phyloP scores from a whole-genome alignment of 2,113 vertebrate genomes.

The Laticauda laticaudata region DNA sequence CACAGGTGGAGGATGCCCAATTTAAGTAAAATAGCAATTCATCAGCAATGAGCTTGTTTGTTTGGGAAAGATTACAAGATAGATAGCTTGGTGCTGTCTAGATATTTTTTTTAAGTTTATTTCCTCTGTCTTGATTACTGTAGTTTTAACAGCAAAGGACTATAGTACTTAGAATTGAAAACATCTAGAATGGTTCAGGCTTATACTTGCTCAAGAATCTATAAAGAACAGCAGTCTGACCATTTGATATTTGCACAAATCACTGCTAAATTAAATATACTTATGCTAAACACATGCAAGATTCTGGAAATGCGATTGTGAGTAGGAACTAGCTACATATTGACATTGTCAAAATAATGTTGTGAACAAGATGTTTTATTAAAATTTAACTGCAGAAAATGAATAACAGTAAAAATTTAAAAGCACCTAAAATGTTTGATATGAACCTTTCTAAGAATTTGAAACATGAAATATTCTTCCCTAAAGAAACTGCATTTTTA shows the following conservation, averaged over 20 bases:
- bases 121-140: background rate
- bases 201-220: background rate
- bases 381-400: background rate
- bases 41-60: background rate
- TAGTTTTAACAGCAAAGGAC: background rate
- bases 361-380: background rate
- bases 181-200: background rate
- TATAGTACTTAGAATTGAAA: background rate
- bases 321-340: background rate
- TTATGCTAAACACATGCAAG: background rate
- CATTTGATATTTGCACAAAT: background rate
- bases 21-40: background rate
- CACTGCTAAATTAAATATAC: background rate
- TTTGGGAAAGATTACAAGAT: background rate
- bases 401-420: background rate
- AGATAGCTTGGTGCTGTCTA: background rate
- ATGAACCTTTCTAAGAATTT: background rate
- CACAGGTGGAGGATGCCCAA: background rate
- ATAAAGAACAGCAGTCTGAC: background rate
- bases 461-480: background rate
- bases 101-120: background rate
- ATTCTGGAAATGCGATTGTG: background rate
- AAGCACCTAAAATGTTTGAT: background rate
- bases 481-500: background rate
- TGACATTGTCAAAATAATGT: background rate